Evolutionary conservation across 2,113 vertebrate species (phyloP).

Genomic region (Pleuronectes platessa): DNA sequence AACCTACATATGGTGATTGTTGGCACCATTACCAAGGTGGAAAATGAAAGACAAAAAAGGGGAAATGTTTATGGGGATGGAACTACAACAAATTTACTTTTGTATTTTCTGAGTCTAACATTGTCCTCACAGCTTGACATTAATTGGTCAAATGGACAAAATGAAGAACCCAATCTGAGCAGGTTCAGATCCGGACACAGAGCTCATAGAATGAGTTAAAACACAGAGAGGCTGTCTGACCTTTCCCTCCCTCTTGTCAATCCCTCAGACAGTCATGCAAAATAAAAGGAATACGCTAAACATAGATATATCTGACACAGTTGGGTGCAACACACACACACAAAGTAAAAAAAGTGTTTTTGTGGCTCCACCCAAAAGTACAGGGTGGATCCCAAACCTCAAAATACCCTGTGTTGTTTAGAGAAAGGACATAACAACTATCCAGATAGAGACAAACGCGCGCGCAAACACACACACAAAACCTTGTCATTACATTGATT

Average conservation of each 20-base stretch:
- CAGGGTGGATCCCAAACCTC: slow-evolving; percentile 80
- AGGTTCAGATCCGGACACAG: background rate
- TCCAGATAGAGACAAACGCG: slow-evolving; percentile 47
- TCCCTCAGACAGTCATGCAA: background rate
- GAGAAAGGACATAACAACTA: slow-evolving; percentile 60
- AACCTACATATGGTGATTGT: no score
- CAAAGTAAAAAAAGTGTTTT: slow-evolving; percentile 48
- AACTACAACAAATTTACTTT: background rate
- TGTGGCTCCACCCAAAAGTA: slow-evolving; percentile 78
- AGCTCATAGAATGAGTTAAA: background rate
- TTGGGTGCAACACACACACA: slow-evolving; percentile 28
- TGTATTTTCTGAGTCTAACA: background rate
- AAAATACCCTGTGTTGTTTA: slow-evolving; percentile 77
- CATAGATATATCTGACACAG: slow-evolving; percentile 48
- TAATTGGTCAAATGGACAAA: background rate
- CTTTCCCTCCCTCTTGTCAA: slow-evolving; percentile 12
- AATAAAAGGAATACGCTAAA: slow-evolving; percentile 39
- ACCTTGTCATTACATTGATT: background rate
- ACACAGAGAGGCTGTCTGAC: background rate
- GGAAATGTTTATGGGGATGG: background rate
- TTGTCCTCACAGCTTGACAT: background rate
- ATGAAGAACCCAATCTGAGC: background rate
- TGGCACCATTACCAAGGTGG: no score
- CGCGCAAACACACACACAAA: background rate
- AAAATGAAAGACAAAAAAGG: no score